phyloP scores from a whole-genome alignment of 2,113 vertebrate genomes.

The Bungarus multicinctus region DNA sequence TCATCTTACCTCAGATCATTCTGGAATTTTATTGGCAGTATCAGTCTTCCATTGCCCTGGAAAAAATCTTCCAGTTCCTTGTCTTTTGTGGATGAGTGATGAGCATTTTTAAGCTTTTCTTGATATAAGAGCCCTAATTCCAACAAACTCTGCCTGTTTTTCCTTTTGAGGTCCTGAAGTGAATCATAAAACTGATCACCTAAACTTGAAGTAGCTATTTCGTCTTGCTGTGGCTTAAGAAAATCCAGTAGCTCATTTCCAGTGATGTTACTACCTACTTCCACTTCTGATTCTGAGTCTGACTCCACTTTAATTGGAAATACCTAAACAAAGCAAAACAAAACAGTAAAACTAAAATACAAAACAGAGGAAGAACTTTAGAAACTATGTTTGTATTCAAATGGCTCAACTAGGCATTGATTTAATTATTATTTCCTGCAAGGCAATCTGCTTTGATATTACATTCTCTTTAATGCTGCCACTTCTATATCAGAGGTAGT shows the following conservation, averaged over 20 bases:
- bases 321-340: slow-evolving; percentile 38
- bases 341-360: slow-evolving; percentile 1
- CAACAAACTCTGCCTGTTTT: slow-evolving; percentile 63
- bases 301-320: slow-evolving; percentile 44
- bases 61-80: slow-evolving; percentile 61
- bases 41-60: slow-evolving; percentile 35
- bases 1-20: slow-evolving; percentile 63
- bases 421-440: not conserved
- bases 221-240: slow-evolving; percentile 36
- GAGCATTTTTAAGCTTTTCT: slow-evolving; percentile 63
- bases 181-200: slow-evolving; percentile 58
- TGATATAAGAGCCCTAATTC: slow-evolving; percentile 57
- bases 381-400: not conserved
- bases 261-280: not conserved
- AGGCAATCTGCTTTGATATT: not conserved
- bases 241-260: slow-evolving; percentile 48
- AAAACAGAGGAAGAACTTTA: not conserved
- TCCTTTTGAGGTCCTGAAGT: slow-evolving; percentile 61
- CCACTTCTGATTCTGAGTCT: slow-evolving; percentile 49
- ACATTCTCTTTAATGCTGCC: not conserved
- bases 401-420: not conserved
- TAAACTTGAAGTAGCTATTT: slow-evolving; percentile 45
- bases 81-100: slow-evolving; percentile 42
- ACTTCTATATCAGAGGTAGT: not conserved
- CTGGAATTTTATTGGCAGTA: slow-evolving; percentile 23